Evolutionary conservation across 92 coral and sea anemone species (phyloP).

Genomic region (Virgularia gustaviana): DNA sequence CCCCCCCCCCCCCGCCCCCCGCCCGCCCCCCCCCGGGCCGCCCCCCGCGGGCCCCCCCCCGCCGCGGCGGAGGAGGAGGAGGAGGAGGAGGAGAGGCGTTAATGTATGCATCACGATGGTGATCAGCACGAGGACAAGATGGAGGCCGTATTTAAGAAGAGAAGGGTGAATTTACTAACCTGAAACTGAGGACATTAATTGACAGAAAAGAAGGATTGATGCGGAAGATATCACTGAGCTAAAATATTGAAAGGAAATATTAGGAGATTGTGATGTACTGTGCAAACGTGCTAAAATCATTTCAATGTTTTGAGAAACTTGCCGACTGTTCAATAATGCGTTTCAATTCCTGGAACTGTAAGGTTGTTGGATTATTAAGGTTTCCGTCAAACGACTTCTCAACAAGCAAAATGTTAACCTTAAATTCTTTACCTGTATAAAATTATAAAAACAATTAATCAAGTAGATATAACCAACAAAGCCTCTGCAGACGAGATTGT

Average conservation of each 20-base stretch:
- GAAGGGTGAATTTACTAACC: neutral
- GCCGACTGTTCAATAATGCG: conserved; percentile 14
- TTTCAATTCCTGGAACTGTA: conserved; percentile 17
- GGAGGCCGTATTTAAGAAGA: neutral
- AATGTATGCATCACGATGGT: too few species aligned
- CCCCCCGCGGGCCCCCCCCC: too few species aligned
- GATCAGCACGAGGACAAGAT: neutral
- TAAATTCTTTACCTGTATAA: conserved; percentile 29
- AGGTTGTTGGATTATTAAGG: conserved; percentile 10
- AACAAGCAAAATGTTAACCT: conserved; percentile 1
- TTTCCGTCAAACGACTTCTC: conserved; percentile 23
- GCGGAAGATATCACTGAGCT: conserved; percentile 15
- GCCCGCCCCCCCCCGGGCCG: too few species aligned
- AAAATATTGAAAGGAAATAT: neutral
- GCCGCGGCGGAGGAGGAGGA: too few species aligned
- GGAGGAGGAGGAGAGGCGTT: too few species aligned
- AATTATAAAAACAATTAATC: neutral
- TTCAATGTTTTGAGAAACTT: neutral
- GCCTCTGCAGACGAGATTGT: too few species aligned
- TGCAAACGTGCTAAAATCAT: neutral
- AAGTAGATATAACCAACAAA: too few species aligned
- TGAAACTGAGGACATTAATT: conserved; percentile 8
- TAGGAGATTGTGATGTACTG: neutral
- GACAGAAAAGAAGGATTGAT: conserved; percentile 5
- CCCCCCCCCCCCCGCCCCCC: too few species aligned